Evolutionary conservation across 2,888 invertebrate species (phyloP).

Genomic region (Polylopha cassiicola): DNA sequence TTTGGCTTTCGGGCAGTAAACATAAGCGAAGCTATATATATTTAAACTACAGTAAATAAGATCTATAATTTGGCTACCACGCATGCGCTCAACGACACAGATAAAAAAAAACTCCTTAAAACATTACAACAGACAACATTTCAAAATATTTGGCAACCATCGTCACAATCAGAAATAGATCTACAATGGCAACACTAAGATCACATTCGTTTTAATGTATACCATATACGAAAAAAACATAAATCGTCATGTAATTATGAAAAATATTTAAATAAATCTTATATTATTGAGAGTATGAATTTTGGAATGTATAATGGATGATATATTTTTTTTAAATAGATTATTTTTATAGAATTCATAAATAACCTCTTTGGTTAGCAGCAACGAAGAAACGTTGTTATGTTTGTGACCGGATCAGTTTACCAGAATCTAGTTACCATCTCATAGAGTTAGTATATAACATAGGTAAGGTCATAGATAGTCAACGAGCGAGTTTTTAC

Average conservation of each 20-base stretch:
- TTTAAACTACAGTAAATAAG: conserved; percentile 23
- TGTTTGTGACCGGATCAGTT: conserved; percentile 19
- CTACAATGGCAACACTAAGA: conserved; percentile 52
- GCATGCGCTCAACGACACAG: conserved; percentile 29
- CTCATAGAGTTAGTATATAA: no score
- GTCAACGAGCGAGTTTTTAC: no score
- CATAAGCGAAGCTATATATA: conserved; percentile 21
- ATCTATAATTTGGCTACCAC: conserved; percentile 18
- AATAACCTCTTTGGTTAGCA: conserved; percentile 32
- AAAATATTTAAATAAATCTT: no score
- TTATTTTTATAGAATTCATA: conserved; percentile 7
- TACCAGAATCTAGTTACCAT: no score
- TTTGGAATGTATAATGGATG: conserved; percentile 32
- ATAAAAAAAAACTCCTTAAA: conserved; percentile 27
- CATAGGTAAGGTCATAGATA: no score
- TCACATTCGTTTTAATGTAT: conserved; percentile 37
- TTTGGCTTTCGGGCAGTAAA: conserved; percentile 30
- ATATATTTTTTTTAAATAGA: conserved; percentile 12
- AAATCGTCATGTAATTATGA: no score
- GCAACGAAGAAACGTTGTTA: conserved; percentile 26
- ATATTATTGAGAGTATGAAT: conserved; percentile 29
- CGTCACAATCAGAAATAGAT: conserved; percentile 36
- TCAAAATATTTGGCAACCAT: conserved; percentile 60
- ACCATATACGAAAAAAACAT: conserved; percentile 27
- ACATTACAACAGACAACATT: conserved; percentile 47